Evolutionary conservation across 1,140 invertebrate species (phyloP), one percentile per base, ranked within the genome.

Genomic region (Drosophila malerkotliana): DNA sequence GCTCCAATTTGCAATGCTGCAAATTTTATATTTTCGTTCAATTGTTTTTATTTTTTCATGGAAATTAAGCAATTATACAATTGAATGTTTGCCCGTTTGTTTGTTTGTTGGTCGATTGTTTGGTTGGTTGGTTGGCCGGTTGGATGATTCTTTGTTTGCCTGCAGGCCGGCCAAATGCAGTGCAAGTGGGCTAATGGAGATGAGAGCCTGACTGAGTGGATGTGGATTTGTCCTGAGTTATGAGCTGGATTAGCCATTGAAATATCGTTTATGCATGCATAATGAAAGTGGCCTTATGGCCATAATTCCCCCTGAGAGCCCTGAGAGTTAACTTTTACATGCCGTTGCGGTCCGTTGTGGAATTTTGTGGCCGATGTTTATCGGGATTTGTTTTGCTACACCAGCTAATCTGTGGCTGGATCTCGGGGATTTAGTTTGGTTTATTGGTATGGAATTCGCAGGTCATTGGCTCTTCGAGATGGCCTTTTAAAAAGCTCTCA

Each of bases 21-120:
- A 61, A 59, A 53, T 57, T 41, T 37, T 55, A 62, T 21, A 18
- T 66, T 45, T 47, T 39, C 58, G 54, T 72, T 34, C 18, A 69
- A 68, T 67, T 26, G 51, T 18, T 54, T 56, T 47, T 32, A 18
- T 53, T 62, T 73, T 59, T 63, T 47, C 39, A 79, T 79, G 61
- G 26, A 73, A 79, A 79, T 79, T 72, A 64, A 72, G 59, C 66
- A 77, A 77, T 77, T 77, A 72, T 64, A 32, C 74, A 72, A 77
- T 77, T 52, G 49, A 53, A 59, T 68, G 26, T 74, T 66, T 49
- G 72, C 64, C 73, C 56, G 49, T 30, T 73, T 64, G 41, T 30
- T 34, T 8, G 45, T 39, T 28, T 9, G 24, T 47, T n/a, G 28
- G 54, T 28, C n/a, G 1, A 18, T 47, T 18, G 14, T n/a, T 39